A percentile compares a stretch with the other conserved stretches of the same genome.
Evolutionary conservation across 2,797 vertebrate genomes (phyloP).

Genomic region (Eulemur coronatus): DNA sequence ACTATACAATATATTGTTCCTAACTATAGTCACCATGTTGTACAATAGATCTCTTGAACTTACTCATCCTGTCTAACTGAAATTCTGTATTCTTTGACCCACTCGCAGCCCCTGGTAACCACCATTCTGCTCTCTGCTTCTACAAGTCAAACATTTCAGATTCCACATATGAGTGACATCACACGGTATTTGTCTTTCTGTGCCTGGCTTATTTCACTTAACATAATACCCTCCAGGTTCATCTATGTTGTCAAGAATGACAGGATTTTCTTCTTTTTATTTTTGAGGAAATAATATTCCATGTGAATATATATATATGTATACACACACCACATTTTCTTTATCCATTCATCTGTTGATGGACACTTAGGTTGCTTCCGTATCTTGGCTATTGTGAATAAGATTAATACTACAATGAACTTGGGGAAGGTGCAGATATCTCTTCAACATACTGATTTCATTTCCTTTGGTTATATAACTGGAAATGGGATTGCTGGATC

Average conservation of each 20-base stretch:
- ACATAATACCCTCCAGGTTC: neutral
- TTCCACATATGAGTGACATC: neutral
- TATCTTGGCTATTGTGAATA: neutral
- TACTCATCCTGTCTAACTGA: neutral
- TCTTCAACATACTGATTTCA: neutral
- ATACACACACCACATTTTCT: neutral
- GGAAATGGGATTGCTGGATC: neutral
- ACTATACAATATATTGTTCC: neutral
- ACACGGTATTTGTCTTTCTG: neutral
- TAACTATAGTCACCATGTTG: neutral
- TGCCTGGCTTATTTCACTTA: neutral
- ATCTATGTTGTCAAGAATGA: neutral
- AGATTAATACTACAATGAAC: neutral
- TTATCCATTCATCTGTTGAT: neutral
- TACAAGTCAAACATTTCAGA: neutral
- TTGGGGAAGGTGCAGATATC: neutral
- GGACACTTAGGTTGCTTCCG: neutral
- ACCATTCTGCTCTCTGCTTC: neutral
- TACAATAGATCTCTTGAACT: neutral
- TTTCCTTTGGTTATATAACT: neutral
- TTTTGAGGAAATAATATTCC: neutral
- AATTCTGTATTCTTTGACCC: neutral
- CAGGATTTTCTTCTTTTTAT: neutral
- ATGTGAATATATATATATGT: neutral
- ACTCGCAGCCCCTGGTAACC: neutral